Conservation (phyloP, 2,113 vertebrate genomes). For the Oophaga pumilio region DNA sequence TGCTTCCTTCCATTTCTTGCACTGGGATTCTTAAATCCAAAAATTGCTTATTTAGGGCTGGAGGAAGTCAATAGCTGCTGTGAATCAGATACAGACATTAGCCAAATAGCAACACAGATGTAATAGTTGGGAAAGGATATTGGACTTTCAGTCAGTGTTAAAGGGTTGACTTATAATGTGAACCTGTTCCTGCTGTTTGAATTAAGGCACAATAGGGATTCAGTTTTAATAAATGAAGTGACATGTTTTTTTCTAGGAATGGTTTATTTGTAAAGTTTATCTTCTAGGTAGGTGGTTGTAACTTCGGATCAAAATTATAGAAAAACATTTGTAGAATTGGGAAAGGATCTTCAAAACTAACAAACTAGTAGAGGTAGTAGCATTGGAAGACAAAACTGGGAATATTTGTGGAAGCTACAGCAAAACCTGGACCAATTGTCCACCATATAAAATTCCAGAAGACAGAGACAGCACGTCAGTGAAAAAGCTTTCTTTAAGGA, state of each 20-base stretch:
- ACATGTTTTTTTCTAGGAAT: conserved; percentile 5
- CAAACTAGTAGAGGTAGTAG: too few relatives aligned
- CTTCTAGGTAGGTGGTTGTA: neutral
- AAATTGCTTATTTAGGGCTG: conserved; percentile 38
- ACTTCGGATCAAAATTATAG: neutral
- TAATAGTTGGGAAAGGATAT: conserved; percentile 37
- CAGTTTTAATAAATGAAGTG: neutral
- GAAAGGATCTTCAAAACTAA: neutral
- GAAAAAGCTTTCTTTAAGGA: too few relatives aligned
- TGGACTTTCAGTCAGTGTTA: conserved; percentile 25
- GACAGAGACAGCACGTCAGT: too few relatives aligned
- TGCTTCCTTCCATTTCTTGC: conserved; percentile 19
- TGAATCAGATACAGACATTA: conserved; percentile 8
- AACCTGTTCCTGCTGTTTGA: neutral
- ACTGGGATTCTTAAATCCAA: neutral
- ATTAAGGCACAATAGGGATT: conserved; percentile 25
- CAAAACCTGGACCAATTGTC: too few relatives aligned
- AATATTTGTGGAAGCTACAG: too few relatives aligned
- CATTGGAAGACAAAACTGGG: too few relatives aligned
- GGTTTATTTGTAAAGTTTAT: neutral
- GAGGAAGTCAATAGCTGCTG: conserved; percentile 28
- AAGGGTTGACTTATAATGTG: conserved; percentile 21
- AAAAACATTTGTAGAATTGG: neutral
- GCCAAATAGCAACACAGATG: conserved; percentile 7
- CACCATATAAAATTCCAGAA: too few relatives aligned